These are phyloP conservation scores for Leucoptera coffeella DNA, from an alignment of 2,888 invertebrate species.

Conservation along the genomic window DNA sequence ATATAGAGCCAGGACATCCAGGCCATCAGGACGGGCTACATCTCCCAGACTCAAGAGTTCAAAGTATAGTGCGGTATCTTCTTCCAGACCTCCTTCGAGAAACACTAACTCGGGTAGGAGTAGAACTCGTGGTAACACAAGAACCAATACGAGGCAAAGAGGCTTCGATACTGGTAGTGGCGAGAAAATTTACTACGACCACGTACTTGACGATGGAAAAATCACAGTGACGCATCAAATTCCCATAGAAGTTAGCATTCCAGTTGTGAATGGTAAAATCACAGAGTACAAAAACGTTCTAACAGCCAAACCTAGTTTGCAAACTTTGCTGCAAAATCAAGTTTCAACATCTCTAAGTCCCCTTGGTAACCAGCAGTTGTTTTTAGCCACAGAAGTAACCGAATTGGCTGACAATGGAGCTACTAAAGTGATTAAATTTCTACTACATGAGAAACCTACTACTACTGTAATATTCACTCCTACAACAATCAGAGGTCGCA, in stretches of 20 bases:
- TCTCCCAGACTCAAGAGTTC: constrained; percentile 51
- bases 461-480: constrained; percentile 80
- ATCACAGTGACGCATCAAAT: constrained; percentile 81
- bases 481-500: constrained; percentile 76
- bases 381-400: constrained; percentile 68
- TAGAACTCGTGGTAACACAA: constrained; percentile 34
- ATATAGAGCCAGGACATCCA: constrained; percentile 53
- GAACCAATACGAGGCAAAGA: constrained; percentile 36
- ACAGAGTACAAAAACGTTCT: constrained; percentile 83
- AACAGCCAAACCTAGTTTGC: constrained; percentile 75
- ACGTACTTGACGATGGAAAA: constrained; percentile 66
- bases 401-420: constrained; percentile 69
- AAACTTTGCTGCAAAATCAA: constrained; percentile 69
- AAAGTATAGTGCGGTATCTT: constrained; percentile 40
- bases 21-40: constrained; percentile 40
- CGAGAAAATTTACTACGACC: constrained; percentile 44
- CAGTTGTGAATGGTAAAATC: constrained; percentile 76
- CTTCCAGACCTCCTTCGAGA: constrained; percentile 1
- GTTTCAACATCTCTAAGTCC: constrained; percentile 59
- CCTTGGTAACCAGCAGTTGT: constrained; percentile 65
- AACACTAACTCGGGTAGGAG: constrained; percentile 20
- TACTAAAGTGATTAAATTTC: constrained; percentile 72
- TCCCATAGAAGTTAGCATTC: constrained; percentile 80
- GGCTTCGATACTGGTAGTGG: constrained; percentile 47
- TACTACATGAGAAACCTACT: constrained; percentile 77